Percentiles rank a stretch among this genome's conserved stretches.
Evolutionary conservation across 2,797 vertebrate species (phyloP).

Genomic region (Vultur gryphus): DNA sequence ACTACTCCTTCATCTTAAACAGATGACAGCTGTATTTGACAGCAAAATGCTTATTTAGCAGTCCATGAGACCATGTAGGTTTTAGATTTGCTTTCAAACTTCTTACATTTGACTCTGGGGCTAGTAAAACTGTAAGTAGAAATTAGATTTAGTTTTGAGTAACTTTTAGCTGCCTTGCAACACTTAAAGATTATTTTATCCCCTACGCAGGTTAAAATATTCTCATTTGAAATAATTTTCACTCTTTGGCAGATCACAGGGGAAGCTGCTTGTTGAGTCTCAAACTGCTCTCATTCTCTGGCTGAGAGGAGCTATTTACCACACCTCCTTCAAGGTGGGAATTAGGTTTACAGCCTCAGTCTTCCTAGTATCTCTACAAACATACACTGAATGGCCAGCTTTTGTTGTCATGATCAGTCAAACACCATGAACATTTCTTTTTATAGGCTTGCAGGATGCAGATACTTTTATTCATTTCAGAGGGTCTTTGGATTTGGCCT

Average conservation of each 20-base stretch:
- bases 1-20: neutral
- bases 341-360: neutral
- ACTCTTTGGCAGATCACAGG: neutral
- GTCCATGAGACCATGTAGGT: neutral
- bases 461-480: neutral
- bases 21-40: neutral
- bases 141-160: neutral
- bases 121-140: neutral
- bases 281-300: neutral
- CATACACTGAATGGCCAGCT: neutral
- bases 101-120: neutral
- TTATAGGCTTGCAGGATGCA: neutral
- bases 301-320: neutral
- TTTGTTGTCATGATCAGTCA: neutral
- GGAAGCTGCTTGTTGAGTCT: neutral
- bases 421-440: neutral
- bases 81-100: neutral
- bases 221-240: neutral
- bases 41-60: neutral
- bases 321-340: neutral
- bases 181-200: neutral
- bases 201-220: neutral
- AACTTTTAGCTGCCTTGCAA: neutral
- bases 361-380: neutral
- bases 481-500: neutral